A percentile compares a stretch with the other conserved stretches of the same genome.
Conservation (phyloP, 1,140 invertebrate species). For the Araneus ventricosus region DNA sequence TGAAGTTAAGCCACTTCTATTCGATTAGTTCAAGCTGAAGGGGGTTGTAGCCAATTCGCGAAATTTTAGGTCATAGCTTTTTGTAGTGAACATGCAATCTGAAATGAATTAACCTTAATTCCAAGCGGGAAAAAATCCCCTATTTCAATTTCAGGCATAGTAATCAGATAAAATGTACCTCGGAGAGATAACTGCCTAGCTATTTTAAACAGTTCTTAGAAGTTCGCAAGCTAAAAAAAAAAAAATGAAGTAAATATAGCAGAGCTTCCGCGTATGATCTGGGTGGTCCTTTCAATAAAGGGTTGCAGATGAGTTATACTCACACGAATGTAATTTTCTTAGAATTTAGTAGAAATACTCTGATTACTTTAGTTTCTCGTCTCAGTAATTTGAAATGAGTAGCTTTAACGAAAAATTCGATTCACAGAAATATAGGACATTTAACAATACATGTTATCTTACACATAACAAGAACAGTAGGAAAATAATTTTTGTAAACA, state of each 20-base stretch:
- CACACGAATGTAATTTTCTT: too few species aligned
- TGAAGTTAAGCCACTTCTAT: neutral
- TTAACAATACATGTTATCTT: too few species aligned
- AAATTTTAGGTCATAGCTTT: neutral
- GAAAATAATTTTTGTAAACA: too few species aligned
- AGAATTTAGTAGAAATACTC: too few species aligned
- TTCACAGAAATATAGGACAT: too few species aligned
- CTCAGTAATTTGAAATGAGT: too few species aligned
- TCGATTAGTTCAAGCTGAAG: neutral
- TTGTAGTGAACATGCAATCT: neutral
- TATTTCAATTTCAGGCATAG: neutral
- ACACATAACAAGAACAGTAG: too few species aligned
- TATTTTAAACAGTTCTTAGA: neutral
- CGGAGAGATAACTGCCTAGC: neutral
- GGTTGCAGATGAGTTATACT: neutral
- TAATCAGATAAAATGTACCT: neutral
- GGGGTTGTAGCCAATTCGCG: neutral
- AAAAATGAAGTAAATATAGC: neutral
- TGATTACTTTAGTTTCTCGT: too few species aligned
- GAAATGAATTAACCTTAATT: slow-evolving; percentile 22
- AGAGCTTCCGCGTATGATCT: neutral
- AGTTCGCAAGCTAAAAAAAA: neutral
- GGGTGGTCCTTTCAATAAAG: slow-evolving; percentile 14
- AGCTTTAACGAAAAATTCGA: too few species aligned
- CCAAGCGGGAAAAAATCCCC: neutral